A percentile compares a stretch with the other conserved stretches of the same genome.
phyloP scores from a whole-genome alignment of 1,140 invertebrate species.

The Grapholita molesta region DNA sequence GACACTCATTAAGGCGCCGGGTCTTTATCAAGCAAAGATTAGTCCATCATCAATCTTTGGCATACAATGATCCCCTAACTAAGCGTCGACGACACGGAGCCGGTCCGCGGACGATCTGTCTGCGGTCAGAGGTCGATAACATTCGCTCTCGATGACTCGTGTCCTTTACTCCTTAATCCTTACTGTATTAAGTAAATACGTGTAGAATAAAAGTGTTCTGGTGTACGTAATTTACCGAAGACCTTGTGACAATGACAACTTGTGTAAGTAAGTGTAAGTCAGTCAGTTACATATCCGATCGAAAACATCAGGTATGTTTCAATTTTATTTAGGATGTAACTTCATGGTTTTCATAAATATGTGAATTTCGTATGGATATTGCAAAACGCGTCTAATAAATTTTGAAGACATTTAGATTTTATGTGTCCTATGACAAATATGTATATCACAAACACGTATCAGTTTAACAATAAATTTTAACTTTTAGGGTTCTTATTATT shows the following conservation, averaged over 20 bases:
- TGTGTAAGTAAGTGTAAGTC: no score
- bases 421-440: no score
- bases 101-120: slow-evolving; percentile 45
- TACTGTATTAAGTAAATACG: not conserved
- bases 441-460: no score
- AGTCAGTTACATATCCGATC: no score
- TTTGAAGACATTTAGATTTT: no score
- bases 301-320: no score
- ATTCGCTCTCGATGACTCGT: not conserved
- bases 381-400: no score
- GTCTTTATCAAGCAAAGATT: slow-evolving; percentile 49
- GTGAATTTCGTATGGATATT: no score
- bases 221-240: not conserved
- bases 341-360: no score
- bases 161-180: not conserved
- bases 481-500: no score
- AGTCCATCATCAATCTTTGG: slow-evolving; percentile 62
- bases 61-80: slow-evolving; percentile 61
- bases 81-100: slow-evolving; percentile 54
- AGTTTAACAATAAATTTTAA: no score
- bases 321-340: no score
- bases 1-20: slow-evolving; percentile 36
- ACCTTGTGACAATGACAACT: not conserved
- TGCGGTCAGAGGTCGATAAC: slow-evolving; percentile 32
- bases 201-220: not conserved